Evolutionary conservation across 2,888 invertebrate species (phyloP).

Genomic region (Tenthredo scrophulariae): DNA sequence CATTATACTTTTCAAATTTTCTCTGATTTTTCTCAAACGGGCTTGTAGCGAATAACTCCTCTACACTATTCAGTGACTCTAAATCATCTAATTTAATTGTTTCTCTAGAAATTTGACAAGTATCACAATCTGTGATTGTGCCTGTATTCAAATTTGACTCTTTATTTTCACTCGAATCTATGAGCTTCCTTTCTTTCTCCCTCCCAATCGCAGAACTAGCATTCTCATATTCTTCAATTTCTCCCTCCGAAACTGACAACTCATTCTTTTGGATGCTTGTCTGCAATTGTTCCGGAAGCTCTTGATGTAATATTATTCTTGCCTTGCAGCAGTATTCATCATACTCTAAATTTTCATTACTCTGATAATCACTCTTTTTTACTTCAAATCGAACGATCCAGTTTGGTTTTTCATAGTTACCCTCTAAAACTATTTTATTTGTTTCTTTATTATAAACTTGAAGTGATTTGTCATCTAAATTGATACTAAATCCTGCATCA

Average conservation of each 20-base stretch:
- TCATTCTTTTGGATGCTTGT: conserved; percentile 18
- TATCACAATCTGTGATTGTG: background rate
- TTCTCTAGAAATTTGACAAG: background rate
- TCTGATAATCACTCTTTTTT: conserved; percentile 32
- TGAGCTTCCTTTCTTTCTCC: background rate
- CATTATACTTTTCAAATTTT: background rate
- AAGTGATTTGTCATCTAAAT: conserved; percentile 59
- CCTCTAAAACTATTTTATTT: conserved; percentile 57
- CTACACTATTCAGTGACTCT: background rate
- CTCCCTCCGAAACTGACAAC: conserved; percentile 44
- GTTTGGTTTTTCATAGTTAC: conserved; percentile 59
- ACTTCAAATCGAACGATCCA: conserved; percentile 59
- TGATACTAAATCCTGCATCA: conserved; percentile 59
- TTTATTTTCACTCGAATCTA: background rate
- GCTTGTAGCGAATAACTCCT: conserved; percentile 17
- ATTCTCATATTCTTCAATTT: background rate
- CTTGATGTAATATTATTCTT: conserved; percentile 46
- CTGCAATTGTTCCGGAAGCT: conserved; percentile 53
- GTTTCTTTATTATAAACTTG: conserved; percentile 57
- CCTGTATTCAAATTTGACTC: background rate
- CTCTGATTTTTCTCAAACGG: background rate
- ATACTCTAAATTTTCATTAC: background rate
- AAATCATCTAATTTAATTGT: conserved; percentile 44
- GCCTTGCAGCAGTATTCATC: conserved; percentile 16
- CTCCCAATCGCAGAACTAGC: conserved; percentile 49